Percentiles rank a stretch among this genome's conserved stretches.
Conservation (phyloP, 2,113 vertebrate genomes). For the Narcine bancroftii region DNA sequence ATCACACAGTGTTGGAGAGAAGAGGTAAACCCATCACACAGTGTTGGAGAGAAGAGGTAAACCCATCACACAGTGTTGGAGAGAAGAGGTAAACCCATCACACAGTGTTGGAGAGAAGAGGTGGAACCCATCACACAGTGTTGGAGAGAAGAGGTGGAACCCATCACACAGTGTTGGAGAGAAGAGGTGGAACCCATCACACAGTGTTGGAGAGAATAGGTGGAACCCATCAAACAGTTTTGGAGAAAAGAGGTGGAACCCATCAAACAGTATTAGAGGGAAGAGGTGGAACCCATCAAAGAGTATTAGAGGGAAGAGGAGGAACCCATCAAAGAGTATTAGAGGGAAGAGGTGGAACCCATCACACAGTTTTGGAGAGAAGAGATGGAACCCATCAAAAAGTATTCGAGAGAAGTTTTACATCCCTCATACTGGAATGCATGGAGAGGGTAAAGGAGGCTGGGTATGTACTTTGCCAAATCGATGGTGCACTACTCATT, state of each 20-base stretch:
- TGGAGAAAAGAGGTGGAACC: no score
- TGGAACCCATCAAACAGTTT: neutral
- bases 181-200: neutral
- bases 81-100: neutral
- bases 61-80: neutral
- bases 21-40: neutral
- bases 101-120: neutral
- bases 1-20: neutral
- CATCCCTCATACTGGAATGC: neutral
- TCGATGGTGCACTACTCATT: neutral
- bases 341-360: neutral
- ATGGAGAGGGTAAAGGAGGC: neutral
- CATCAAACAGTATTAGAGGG: neutral
- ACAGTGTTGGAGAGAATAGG: neutral
- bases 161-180: neutral
- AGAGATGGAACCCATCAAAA: neutral
- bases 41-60: neutral
- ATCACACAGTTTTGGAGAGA: neutral
- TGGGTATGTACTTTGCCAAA: neutral
- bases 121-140: neutral
- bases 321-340: neutral
- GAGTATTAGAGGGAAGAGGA: constrained; percentile 1
- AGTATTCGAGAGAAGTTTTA: neutral
- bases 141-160: neutral
- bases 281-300: no score